Base-by-base conservation (phyloP, 2,797 vertebrate species). In the Xenopus petersii region DNA sequence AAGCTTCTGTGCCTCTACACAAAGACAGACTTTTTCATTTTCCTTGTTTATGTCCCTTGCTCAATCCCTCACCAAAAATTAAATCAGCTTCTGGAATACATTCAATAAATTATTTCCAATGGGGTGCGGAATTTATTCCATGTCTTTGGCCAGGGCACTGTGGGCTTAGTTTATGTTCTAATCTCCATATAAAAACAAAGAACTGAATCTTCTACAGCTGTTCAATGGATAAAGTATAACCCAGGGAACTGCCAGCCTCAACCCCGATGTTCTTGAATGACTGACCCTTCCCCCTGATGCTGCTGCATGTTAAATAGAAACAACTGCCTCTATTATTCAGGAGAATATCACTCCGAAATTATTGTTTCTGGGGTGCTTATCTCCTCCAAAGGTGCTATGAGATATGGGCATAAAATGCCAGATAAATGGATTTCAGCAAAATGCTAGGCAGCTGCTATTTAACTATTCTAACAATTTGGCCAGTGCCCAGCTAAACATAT, bases 91-190 rank as follows among this genome's bases (percentile, higher is more conserved):
- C 80, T 81, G 82, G 67, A 80, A 79, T 74, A 42, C 0, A 0
- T 74, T 69, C 79, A 84, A 72, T 77, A 80, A 82, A 80, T 82
- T 81, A 73, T 13, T 77, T 60, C 71, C 81, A 77, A 82, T 81
- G 64, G 69, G 83, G 79, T 73, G 12, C 24, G 24, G 75, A 86
- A 84, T 74, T 77, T 79, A 82, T 73, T 74, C 84, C 79, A 80
- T 81, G 73, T 75, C 69, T 81, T 48, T 10, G 24, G 48, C 75
- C 70, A 26, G 30, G 56, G 75, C 13, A 47, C 48, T 47, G 70
- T n/a, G 60, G 51, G 42, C 33, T 36, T 70, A 55, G 33, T 60
- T 61, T 56, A 58, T 73, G 71, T 42, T 26, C 21, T 21, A 21
- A 21, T 21, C 48, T 68, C 21, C 42, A 69, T 56, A 75, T 63